These are phyloP conservation scores for Phengaris arion DNA, from an alignment of 2,888 invertebrate genomes.

Conservation along the genomic window DNA sequence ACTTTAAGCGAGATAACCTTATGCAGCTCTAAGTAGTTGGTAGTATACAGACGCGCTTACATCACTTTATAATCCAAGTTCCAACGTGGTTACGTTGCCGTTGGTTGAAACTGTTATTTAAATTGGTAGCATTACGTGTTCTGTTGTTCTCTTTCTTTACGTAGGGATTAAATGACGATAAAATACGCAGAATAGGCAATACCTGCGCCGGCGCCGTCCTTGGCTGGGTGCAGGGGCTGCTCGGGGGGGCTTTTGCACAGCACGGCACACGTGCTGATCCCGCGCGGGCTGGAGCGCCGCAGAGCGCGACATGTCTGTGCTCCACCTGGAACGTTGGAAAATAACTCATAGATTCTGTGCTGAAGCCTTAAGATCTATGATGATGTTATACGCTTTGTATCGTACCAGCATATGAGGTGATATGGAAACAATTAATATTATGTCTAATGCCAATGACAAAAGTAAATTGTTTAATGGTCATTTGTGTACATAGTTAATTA, in stretches of 20 bases:
- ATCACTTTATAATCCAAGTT: background rate
- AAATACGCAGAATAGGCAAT: background rate
- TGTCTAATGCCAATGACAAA: too few species aligned
- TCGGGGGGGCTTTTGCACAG: constrained; percentile 70
- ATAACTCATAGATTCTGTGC: background rate
- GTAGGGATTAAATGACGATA: too few species aligned
- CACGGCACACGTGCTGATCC: constrained; percentile 61
- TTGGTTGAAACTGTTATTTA: too few species aligned
- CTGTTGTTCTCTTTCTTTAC: too few species aligned
- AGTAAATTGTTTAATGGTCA: too few species aligned
- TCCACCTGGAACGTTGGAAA: constrained; percentile 44
- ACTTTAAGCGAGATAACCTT: background rate
- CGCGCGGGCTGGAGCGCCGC: constrained; percentile 48
- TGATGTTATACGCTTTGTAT: background rate
- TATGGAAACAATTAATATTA: too few species aligned
- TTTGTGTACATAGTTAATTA: too few species aligned
- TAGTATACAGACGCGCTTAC: too few species aligned
- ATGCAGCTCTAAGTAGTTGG: too few species aligned
- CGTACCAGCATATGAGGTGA: background rate
- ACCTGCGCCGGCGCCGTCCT: constrained; percentile 59
- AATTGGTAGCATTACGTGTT: too few species aligned
- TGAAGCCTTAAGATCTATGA: background rate
- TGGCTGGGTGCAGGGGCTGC: constrained; percentile 58
- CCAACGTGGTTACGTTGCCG: too few species aligned
- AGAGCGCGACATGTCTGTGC: constrained; percentile 62